Conservation (phyloP, 2,888 invertebrate genomes). For the Drosophila hawaiiensis region DNA sequence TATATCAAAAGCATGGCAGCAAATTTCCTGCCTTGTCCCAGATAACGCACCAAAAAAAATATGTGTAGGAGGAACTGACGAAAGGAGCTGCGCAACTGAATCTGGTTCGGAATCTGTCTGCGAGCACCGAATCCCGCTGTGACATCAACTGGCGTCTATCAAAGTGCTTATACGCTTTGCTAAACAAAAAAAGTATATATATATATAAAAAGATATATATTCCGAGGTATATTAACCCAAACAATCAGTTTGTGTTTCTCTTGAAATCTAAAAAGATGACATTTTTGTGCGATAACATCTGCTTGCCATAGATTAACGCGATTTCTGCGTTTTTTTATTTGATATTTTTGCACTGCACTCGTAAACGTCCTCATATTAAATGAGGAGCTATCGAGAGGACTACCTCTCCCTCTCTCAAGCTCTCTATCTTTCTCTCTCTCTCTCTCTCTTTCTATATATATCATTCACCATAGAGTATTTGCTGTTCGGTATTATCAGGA, state of each 20-base stretch:
- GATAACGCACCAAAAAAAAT: slow-evolving; percentile 54
- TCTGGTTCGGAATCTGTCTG: slow-evolving; percentile 18
- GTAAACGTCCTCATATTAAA: background rate
- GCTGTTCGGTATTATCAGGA: background rate
- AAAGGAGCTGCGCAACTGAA: slow-evolving; percentile 22
- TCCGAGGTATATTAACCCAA: background rate
- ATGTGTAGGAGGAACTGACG: slow-evolving; percentile 59
- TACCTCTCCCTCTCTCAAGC: background rate
- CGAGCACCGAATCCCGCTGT: slow-evolving; percentile 34
- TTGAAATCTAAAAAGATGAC: too few relatives aligned
- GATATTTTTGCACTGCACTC: background rate
- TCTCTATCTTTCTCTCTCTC: background rate
- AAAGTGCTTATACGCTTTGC: slow-evolving; percentile 45
- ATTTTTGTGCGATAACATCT: background rate
- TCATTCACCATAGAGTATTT: slow-evolving; percentile 16
- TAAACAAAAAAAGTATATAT: slow-evolving; percentile 9
- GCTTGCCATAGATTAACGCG: background rate
- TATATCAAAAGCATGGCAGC: slow-evolving; percentile 75
- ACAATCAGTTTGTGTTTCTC: background rate
- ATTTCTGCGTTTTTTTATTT: background rate
- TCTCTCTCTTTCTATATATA: background rate
- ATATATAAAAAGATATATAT: background rate
- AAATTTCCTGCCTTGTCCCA: slow-evolving; percentile 72
- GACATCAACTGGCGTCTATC: slow-evolving; percentile 70
- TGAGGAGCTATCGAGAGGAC: too few relatives aligned